Conservation (phyloP, 2,113 vertebrate genomes). For the Neoarius graeffei region DNA sequence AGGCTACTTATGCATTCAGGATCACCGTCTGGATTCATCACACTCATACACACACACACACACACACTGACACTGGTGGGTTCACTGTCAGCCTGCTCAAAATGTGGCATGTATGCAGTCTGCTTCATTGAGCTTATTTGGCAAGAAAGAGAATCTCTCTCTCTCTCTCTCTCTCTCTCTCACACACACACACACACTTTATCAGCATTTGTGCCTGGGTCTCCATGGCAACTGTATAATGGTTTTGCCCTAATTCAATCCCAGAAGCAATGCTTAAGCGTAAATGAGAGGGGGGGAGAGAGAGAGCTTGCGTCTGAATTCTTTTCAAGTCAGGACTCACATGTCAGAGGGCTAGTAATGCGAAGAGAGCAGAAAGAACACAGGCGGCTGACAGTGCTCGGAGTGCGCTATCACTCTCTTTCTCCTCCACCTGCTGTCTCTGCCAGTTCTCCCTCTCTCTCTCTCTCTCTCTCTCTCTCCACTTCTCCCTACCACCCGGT, state of each 20-base stretch:
- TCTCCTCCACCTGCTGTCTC: constrained; percentile 56
- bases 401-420: constrained; percentile 53
- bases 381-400: constrained; percentile 62
- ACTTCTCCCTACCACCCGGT: constrained; percentile 59
- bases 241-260: constrained; percentile 90
- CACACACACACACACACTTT: constrained; percentile 70
- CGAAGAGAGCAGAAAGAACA: constrained; percentile 66
- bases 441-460: constrained; percentile 57
- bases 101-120: constrained; percentile 67
- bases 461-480: constrained; percentile 54
- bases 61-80: constrained; percentile 48
- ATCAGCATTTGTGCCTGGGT: constrained; percentile 86
- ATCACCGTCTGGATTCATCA: constrained; percentile 67
- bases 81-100: background rate
- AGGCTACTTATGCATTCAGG: constrained; percentile 68
- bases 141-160: constrained; percentile 27
- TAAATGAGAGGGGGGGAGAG: constrained; percentile 56
- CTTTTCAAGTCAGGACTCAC: constrained; percentile 79
- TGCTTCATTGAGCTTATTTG: constrained; percentile 59
- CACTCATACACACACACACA: constrained; percentile 41
- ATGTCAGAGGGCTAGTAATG: constrained; percentile 78
- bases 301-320: constrained; percentile 77
- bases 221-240: constrained; percentile 92
- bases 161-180: background rate
- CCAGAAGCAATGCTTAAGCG: constrained; percentile 78